Base-by-base conservation (phyloP, 2,113 vertebrate genomes). In the Gopherus flavomarginatus region DNA sequence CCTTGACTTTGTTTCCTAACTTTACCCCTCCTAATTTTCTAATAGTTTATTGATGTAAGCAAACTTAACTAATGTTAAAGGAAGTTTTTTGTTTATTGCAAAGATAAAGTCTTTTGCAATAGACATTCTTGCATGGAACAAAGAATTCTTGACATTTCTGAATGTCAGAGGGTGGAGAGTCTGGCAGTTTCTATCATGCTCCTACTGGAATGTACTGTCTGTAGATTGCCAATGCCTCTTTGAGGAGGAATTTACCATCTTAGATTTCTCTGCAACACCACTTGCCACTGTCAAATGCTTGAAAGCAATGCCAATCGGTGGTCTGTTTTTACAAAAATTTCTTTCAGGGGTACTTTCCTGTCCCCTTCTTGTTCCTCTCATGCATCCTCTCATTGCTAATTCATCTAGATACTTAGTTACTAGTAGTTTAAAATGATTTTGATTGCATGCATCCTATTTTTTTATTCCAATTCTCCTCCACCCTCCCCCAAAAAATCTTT, bases 281-380 rank as follows among this genome's bases (percentile, higher is more conserved):
- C 13, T 50, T 50, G 65, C 72, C 91, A 79, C 88, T 93, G 91
- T 95, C 75, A 90, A 62, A 29, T 69, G 82, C 50, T 87, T 3
- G 52, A 29, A 75, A 77, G 11, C 8, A 35, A 62, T 56, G 21
- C 21, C 42, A 92, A 22, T 35, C 42, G 62, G 89, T 84, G 95
- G 42, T 82, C 86, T 93, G 11, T 83, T 90, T 8, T 59, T 90
- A 44, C 78, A 89, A 56, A 95, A 93, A 86, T 44, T 53, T 12
- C 38, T 95, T 95, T 49, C 83, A 96, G 85, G 88, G 72, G 81
- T 90, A 38, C 56, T 92, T 95, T 38, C 49, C 22, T 87, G 13
- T 83, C 57, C 22, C 92, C 35, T 16, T 88, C 59, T 62, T 62
- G 53, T 54, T 54, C 59, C 59, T 62, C 29, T 62, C 12, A 31